phyloP scores from a whole-genome alignment of 2,113 vertebrate species.

The Actenoides lindsayi region DNA sequence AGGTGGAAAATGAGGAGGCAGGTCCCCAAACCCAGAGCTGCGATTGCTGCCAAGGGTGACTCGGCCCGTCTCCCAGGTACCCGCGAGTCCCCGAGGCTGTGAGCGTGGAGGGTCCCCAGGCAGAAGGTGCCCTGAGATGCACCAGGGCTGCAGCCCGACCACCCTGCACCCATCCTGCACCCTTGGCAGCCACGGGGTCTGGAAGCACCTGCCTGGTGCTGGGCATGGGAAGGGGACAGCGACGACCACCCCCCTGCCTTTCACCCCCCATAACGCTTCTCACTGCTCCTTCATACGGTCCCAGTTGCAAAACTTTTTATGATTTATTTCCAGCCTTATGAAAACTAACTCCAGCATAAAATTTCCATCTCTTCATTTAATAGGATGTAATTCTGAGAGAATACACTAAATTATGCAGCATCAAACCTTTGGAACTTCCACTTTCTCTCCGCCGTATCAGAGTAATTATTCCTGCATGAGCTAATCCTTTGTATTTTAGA shows the following conservation, averaged over 20 bases:
- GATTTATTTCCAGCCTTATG: neutral
- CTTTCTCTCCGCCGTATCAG: fast-evolving
- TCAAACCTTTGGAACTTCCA: neutral
- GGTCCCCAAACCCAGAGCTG: neutral
- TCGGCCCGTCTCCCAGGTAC: fast-evolving
- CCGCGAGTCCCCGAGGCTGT: neutral
- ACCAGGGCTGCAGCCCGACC: neutral
- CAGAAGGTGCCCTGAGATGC: no score
- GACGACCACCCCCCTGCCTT: no score
- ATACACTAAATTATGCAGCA: neutral
- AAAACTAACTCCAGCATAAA: neutral
- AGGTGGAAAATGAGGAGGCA: neutral
- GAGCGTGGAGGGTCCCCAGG: fast-evolving
- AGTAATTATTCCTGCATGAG: neutral
- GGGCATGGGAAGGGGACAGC: fast-evolving
- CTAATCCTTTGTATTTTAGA: neutral
- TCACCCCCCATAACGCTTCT: fast-evolving
- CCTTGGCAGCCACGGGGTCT: fast-evolving
- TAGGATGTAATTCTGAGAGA: neutral
- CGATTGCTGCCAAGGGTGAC: neutral
- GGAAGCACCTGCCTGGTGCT: neutral
- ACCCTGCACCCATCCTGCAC: neutral
- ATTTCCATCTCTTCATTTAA: neutral
- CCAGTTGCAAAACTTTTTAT: neutral
- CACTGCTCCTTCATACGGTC: fast-evolving